Evolutionary conservation across 2,797 vertebrate genomes (phyloP), one percentile per base, ranked within the genome.

Genomic region (Tamandua tetradactyla): DNA sequence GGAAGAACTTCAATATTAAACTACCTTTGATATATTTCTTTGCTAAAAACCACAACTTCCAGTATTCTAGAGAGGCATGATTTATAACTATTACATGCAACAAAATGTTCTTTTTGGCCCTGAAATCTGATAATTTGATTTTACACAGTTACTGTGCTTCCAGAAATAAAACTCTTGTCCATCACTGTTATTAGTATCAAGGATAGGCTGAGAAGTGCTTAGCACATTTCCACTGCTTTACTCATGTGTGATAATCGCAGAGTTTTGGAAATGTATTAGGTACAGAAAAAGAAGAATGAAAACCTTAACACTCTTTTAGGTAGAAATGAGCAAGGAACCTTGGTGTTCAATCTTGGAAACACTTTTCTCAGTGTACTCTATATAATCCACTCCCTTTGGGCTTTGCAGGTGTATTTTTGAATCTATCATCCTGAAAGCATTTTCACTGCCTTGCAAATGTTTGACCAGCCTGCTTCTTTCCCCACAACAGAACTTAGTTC

Each of bases 61-160:
- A 96, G 15, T 59, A 93, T 93, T 61, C 44, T 97, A 89, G 96
- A 52, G 57, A 90, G 62, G 32, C 35, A 82, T 97, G 84, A 95
- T 96, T 97, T 95, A 79, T 93, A 87, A 64, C 75, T 89, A 92
- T 89, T 96, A 97, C 78, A 96, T 94, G 30, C 92, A 96, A 97
- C 80, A 96, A 96, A 97, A 80, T 93, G 37, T 52, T 96, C 25
- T 95, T 97, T 96, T 96, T 95, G 96, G 52, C 83, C 76, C 94
- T 93, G 78, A 95, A 97, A 97, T 97, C 91, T 97, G 89, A 87
- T 96, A 95, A 96, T 97, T 98, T 97, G 71, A 35, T 97, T 97
- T 97, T 97, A 97, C 91, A 96, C 86, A 66, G 89, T 91, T 49
- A 93, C 80, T 79, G 18, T 37, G 44, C 76, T 95, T 96, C 91